Base-by-base conservation (phyloP, 2,113 vertebrate species). In the Gasterosteus nipponicus region DNA sequence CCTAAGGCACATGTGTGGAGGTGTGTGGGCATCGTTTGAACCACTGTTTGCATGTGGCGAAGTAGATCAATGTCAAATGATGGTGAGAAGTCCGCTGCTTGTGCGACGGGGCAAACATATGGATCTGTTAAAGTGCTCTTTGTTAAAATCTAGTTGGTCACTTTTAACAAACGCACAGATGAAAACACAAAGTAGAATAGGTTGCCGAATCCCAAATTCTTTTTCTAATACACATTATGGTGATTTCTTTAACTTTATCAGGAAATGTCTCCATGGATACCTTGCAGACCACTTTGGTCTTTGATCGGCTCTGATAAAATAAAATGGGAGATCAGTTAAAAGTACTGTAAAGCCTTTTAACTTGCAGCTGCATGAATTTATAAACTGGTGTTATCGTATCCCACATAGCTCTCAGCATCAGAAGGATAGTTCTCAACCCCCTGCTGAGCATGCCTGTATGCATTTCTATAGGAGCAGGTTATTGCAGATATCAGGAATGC, bases 1-100 rank as follows among this genome's bases (percentile, higher is more conserved):
- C 86, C 75, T 26, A 77, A 60, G 65, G 57, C 76, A 93, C 79
- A 90, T 82, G 79, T 90, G 88, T 61, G 63, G 73, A 89, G 80
- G 89, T 86, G 87, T 88, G 77, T 76, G 61, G 73, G 81, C 73
- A 85, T 75, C 8, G 53, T 78, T 75, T 83, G 57, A 82, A 76
- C 42, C 66, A 39, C 51, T 33, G 49, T 81, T 69, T 62, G 63
- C 58, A 53, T 60, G 57, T 80, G 74, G 66, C 69, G 66, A 46
- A 64, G 65, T 56, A 5, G 1, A 75, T 56, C 42, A 68, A 16
- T 46, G 51, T 11, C 59, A 18, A 67, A 69, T 5, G 71, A 35
- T 54, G 47, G 47, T 79, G 65, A 62, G 67, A 73, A 57, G 39
- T 44, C 51, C 4, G 74, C 38, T 62, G 33, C 38, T 64, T 38